phyloP scores from a whole-genome alignment of 1,140 invertebrate genomes.

The Drosophila pseudoananassae region DNA sequence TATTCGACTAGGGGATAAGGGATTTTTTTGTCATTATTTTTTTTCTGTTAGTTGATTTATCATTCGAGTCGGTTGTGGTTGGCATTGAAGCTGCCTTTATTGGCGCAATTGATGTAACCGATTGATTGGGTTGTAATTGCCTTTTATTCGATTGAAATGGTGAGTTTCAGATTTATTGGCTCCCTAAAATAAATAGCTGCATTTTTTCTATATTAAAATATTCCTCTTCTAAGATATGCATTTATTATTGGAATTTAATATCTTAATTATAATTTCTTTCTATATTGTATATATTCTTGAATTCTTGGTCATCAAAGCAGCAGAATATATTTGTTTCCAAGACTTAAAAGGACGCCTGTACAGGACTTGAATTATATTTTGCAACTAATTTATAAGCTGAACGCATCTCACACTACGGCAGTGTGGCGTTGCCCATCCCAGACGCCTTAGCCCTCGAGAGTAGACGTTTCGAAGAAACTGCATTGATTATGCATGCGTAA shows the following conservation, averaged over 20 bases:
- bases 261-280: not conserved
- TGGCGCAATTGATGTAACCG: conserved; percentile 28
- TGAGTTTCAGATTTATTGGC: not conserved
- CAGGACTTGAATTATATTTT: conserved; percentile 62
- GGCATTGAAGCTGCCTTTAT: conserved; percentile 31
- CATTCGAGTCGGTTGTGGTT: conserved; percentile 44
- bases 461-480: conserved; percentile 56
- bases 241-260: no score
- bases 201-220: no score
- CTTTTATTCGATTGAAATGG: conserved; percentile 52
- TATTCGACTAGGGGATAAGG: conserved; percentile 30
- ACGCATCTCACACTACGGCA: conserved; percentile 18
- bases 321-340: not conserved
- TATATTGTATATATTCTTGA: not conserved
- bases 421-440: not conserved
- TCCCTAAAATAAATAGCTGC: not conserved
- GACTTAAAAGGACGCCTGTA: conserved; percentile 21
- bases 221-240: no score
- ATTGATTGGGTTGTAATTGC: conserved; percentile 69
- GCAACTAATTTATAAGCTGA: conserved; percentile 64
- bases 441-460: conserved; percentile 8
- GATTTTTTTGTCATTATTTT: conserved; percentile 24
- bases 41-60: conserved; percentile 57
- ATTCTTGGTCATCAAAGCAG: not conserved
- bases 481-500: conserved; percentile 81